phyloP scores from a whole-genome alignment of 2,888 invertebrate species.

The Microctonus hyperodae region DNA sequence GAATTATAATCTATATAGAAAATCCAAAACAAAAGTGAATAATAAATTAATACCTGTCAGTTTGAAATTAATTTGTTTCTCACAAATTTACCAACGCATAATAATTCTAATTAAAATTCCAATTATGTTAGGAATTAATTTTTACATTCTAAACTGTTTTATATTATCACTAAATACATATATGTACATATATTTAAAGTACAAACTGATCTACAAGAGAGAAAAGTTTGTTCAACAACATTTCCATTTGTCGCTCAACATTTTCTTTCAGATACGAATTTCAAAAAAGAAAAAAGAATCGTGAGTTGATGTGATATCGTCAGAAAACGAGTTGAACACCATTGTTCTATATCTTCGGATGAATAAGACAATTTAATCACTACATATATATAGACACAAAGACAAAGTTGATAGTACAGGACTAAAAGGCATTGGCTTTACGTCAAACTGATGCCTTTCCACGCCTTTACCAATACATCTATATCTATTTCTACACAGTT shows the following conservation, averaged over 20 bases:
- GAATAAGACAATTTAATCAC: constrained; percentile 25
- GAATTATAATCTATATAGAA: too few relatives aligned
- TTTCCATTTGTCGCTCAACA: constrained; percentile 18
- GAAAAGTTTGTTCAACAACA: constrained; percentile 21
- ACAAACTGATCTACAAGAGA: background rate
- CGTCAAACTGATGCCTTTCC: constrained; percentile 14
- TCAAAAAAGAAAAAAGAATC: background rate
- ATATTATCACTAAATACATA: too few relatives aligned
- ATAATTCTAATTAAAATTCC: background rate
- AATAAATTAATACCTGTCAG: background rate
- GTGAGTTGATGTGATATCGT: background rate
- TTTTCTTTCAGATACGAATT: constrained; percentile 17
- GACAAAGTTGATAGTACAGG: constrained; percentile 19
- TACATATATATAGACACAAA: constrained; percentile 20
- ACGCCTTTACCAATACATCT: background rate
- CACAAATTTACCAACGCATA: too few relatives aligned
- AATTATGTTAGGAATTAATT: background rate
- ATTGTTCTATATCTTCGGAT: constrained; percentile 12
- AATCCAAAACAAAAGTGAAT: background rate
- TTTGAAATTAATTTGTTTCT: background rate
- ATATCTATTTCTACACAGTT: background rate
- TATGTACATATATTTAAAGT: background rate
- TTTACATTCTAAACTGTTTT: too few relatives aligned
- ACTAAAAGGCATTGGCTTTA: constrained; percentile 19
- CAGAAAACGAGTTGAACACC: constrained; percentile 16